Base-by-base conservation (phyloP, 2,113 vertebrate genomes). In the Myotis lucifugus region DNA sequence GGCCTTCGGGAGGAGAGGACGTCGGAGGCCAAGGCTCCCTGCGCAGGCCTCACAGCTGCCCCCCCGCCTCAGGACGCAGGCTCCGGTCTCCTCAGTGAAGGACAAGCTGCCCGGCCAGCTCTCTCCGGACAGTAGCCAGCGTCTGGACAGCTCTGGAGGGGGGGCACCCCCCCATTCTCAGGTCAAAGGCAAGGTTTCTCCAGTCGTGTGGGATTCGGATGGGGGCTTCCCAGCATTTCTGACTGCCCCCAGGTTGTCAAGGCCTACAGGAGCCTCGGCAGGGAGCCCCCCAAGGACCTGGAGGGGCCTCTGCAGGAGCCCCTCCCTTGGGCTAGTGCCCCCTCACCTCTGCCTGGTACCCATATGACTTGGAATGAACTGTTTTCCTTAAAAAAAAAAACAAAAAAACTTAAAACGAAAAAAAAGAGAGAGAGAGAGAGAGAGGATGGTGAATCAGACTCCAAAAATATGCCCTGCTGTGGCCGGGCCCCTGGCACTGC, bases 161-260 rank as follows among this genome's bases (percentile, higher is more conserved):
- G 93, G 94, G 98, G 98, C 97, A 17, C 2, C 98, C 98, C 97
- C 95, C 98, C 98, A 95, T 98, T 99, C 99, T 99, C 99, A 99
- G 99, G 99, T 99, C 98, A 98, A 99, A 98, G 97, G 84, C 98
- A 98, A 97, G 98, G 97, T 98, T 98, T 98, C 95, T 98, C 96
- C 56, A 7, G 91, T 97, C 95, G 15, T 81, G 86, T 85, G 90
- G 90, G 88, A 64, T 64, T 25, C 10, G 1, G 21, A 27, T 25
- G 54, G 88, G 69, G 86, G 21, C 85, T 54, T n/a, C 48, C 52
- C 70, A 32, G 77, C 14, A 11, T 59, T 89, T 94, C 85, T 61
- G 84, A 96, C 96, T 98, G 98, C 95, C 40, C 59, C 52, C 29
- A 25, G 59, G 48, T 67, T 48, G 54, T 85, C 11, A 10, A 59